phyloP scores from a whole-genome alignment of 2,113 vertebrate genomes.

The Solea solea region DNA sequence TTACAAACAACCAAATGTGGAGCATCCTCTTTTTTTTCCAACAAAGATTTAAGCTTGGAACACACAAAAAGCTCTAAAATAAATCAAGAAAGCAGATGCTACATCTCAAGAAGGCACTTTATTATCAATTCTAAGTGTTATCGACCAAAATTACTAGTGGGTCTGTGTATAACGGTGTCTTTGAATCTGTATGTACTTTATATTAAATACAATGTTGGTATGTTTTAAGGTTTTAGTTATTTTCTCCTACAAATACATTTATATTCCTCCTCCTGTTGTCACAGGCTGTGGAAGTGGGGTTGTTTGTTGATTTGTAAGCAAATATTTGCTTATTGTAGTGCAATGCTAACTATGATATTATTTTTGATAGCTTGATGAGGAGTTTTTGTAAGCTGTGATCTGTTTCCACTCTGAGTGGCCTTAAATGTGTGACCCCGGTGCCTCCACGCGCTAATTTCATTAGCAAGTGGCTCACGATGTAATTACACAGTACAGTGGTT shows the following conservation, averaged over 20 bases:
- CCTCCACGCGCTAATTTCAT: conserved; percentile 11
- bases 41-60: not conserved
- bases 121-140: not conserved
- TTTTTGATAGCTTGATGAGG: conserved; percentile 34
- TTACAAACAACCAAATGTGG: not conserved
- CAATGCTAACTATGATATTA: not conserved
- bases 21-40: not conserved
- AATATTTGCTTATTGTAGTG: not conserved
- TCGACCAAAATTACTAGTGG: not conserved
- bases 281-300: not conserved
- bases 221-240: too few relatives aligned
- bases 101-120: not conserved
- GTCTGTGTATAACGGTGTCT: not conserved
- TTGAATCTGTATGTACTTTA: not conserved
- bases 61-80: not conserved
- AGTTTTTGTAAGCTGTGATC: conserved; percentile 25
- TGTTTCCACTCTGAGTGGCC: conserved; percentile 9
- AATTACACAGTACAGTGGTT: conserved; percentile 60
- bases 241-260: too few relatives aligned
- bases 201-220: too few relatives aligned
- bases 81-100: not conserved
- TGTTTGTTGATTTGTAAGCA: not conserved
- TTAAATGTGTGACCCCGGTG: too few relatives aligned
- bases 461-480: conserved; percentile 27
- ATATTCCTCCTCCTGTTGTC: too few relatives aligned